Conservation (phyloP, 2,888 invertebrate genomes). For the Plagiodera versicolora region DNA sequence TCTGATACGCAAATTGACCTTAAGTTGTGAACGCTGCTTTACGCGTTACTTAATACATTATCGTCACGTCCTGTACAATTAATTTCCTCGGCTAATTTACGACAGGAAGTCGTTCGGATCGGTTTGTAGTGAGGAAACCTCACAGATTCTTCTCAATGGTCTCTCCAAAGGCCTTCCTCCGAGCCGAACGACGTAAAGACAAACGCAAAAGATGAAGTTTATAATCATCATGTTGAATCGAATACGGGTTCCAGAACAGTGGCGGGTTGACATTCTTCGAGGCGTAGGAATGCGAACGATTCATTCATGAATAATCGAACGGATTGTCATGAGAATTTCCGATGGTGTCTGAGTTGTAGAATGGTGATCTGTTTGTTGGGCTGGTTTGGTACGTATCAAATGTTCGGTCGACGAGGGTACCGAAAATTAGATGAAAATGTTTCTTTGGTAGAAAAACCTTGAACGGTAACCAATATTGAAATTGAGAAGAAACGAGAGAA, state of each 20-base stretch:
- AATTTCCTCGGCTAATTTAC: conserved; percentile 17
- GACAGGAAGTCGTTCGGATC: conserved; percentile 22
- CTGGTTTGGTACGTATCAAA: too few species aligned
- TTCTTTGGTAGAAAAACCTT: too few species aligned
- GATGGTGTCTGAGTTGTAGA: too few species aligned
- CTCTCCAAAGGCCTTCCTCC: neutral
- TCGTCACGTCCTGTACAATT: neutral
- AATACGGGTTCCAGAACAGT: conserved; percentile 2
- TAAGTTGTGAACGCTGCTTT: too few species aligned
- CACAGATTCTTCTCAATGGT: conserved; percentile 14
- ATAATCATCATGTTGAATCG: conserved; percentile 31
- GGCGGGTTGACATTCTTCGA: neutral
- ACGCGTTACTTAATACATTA: neutral
- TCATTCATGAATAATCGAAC: neutral
- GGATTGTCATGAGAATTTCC: neutral
- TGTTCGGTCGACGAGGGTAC: too few species aligned
- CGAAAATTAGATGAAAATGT: too few species aligned
- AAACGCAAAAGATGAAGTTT: conserved; percentile 10
- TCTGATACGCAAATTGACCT: too few species aligned
- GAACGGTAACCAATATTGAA: too few species aligned
- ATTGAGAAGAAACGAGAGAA: too few species aligned
- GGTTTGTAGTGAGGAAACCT: conserved; percentile 5
- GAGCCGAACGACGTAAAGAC: neutral
- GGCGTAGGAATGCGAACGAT: neutral
- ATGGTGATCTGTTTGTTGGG: too few species aligned